Percentiles rank a stretch among this genome's conserved stretches.
Evolutionary conservation across 2,888 invertebrate genomes (phyloP).

Genomic region (Lasioglossum leucozonium): DNA sequence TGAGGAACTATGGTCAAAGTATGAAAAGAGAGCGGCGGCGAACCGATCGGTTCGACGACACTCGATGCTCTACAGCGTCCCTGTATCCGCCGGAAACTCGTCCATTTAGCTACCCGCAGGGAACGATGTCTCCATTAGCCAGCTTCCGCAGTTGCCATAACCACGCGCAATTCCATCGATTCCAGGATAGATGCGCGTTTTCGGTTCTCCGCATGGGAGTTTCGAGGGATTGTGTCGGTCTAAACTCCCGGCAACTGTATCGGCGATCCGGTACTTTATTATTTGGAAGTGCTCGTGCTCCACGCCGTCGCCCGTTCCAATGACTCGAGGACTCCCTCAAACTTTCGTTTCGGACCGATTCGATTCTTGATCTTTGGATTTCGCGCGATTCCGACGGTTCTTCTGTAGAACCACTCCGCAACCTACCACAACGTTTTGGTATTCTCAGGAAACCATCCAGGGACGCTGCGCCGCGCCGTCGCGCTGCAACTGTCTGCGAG

Average conservation of each 20-base stretch:
- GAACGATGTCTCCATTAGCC: conserved; percentile 78
- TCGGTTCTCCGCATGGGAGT: too few relatives aligned
- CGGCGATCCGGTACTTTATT: neutral
- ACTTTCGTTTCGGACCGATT: neutral
- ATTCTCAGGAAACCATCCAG: neutral
- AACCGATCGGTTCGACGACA: conserved; percentile 12
- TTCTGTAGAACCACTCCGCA: neutral
- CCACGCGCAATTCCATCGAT: conserved; percentile 26
- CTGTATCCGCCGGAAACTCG: conserved; percentile 66
- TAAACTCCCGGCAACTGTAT: neutral
- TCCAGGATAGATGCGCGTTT: neutral
- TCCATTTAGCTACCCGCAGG: conserved; percentile 72
- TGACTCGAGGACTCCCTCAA: neutral
- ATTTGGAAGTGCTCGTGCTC: neutral
- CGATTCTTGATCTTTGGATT: conserved; percentile 10
- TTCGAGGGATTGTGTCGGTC: conserved; percentile 19
- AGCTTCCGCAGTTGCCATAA: conserved; percentile 58
- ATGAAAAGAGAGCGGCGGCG: neutral
- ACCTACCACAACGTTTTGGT: neutral
- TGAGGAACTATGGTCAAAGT: conserved; percentile 38
- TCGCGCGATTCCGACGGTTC: neutral
- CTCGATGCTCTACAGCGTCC: conserved; percentile 29
- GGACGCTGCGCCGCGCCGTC: neutral
- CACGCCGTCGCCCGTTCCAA: neutral
- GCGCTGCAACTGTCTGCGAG: neutral